These are phyloP conservation scores for Crypturellus undulatus DNA, from an alignment of 2,113 vertebrate genomes.

Conservation along the genomic window DNA sequence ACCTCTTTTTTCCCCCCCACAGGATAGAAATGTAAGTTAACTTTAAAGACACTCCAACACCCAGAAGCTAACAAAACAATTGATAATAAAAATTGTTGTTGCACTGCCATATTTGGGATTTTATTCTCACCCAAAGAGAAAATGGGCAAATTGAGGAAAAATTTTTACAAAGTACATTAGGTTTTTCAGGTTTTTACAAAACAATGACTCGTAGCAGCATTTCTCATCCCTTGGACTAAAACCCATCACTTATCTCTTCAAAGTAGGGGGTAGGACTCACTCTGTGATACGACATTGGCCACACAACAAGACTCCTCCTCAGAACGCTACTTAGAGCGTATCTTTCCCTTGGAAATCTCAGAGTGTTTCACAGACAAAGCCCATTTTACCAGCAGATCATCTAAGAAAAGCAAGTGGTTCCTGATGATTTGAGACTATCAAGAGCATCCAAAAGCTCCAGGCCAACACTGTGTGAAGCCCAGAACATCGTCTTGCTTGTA, in stretches of 20 bases:
- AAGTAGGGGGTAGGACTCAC: neutral
- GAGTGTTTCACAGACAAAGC: neutral
- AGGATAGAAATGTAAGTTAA: neutral
- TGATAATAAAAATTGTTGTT: neutral
- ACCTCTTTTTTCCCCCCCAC: neutral
- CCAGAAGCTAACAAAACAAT: neutral
- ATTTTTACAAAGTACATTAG: neutral
- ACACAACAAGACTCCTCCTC: neutral
- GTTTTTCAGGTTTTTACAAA: neutral
- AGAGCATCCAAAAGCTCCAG: neutral
- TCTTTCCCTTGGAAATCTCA: neutral
- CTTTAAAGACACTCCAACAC: neutral
- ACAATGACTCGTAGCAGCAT: neutral
- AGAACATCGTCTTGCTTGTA: neutral
- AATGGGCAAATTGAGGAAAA: neutral
- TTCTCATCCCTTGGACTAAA: neutral
- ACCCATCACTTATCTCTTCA: rapidly evolving
- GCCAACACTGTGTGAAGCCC: neutral
- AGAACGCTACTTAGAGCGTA: neutral
- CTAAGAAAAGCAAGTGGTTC: neutral
- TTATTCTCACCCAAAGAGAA: neutral
- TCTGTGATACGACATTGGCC: neutral
- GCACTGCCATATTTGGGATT: neutral
- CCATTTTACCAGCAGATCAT: neutral
- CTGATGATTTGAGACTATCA: neutral